phyloP scores from a whole-genome alignment of 2,113 vertebrate genomes.

The Leucopsar rothschildi region DNA sequence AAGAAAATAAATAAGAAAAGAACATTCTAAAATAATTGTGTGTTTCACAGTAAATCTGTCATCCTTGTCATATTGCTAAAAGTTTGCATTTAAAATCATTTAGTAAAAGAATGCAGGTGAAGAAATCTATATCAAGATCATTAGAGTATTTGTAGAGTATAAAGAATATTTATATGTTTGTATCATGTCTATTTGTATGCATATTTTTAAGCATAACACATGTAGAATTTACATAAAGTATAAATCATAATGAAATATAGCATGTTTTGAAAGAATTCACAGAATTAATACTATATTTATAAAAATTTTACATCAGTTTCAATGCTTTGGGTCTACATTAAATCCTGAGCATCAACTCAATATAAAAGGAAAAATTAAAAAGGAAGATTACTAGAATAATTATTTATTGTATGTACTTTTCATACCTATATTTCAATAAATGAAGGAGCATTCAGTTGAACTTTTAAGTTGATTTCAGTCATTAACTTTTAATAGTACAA shows the following conservation, averaged over 20 bases:
- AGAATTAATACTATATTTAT: neutral
- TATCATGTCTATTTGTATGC: too few relatives aligned
- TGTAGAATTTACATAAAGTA: neutral
- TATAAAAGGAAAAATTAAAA: neutral
- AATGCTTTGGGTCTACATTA: neutral
- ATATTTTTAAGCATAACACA: neutral
- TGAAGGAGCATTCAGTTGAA: neutral
- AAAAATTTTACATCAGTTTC: neutral
- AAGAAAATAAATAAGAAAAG: neutral
- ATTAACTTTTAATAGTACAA: neutral
- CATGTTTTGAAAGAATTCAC: neutral
- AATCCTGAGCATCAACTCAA: neutral
- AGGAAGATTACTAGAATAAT: neutral
- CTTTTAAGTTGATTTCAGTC: neutral
- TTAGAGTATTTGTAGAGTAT: neutral
- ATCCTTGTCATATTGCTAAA: neutral
- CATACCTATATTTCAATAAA: neutral
- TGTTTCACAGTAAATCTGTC: neutral
- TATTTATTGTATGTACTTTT: neutral
- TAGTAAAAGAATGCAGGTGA: neutral
- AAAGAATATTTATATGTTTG: neutral
- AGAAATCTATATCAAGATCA: neutral
- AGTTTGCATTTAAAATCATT: neutral
- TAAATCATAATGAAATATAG: neutral
- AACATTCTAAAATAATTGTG: neutral